Evolutionary conservation across 2,797 vertebrate genomes (phyloP), one percentile per base, ranked within the genome.

Genomic region (Iguana delicatissima): DNA sequence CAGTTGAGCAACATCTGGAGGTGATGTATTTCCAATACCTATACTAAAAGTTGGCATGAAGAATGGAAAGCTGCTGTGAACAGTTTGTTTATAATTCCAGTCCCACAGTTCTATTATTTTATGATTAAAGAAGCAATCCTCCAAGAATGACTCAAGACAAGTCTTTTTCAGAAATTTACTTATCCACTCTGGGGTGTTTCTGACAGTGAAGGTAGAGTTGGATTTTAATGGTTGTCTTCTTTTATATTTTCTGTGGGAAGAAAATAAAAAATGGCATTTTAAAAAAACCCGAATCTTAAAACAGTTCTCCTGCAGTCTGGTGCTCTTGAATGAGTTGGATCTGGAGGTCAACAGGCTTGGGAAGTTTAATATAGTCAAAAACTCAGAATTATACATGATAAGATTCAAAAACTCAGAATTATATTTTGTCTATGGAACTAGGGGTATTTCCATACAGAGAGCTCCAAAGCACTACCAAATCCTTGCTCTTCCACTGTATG

Each of bases 221-320:
- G 4, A 7, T 38, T 35, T 86, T 59, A 77, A 22, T 29, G n/a
- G 32, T 10, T 59, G 6, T 73, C 50, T 88, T 82, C 64, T 18
- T 81, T 82, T 57, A 32, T 7, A 26, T 6, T 88, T 80, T 88
- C 87, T 88, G 79, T 20, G 87, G 46, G 59, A 22, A 62, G 13
- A 69, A 69, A 64, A 79, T 80, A 50, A 59, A 80, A 80, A 80
- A 24, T n/a, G 1, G 35, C 16, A 18, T 42, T 42, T 55, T 29
- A 9, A 64, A 64, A 50, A 29, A 8, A 50, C 42, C 42, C 26
- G 32, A 10, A 76, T 57, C 0, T 20, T 62, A 73, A n/a, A 73
- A 2, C 18, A 72, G 10, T 50, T 6, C 18, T 52, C 46, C 46
- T 50, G 29, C 24, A 80, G 12, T 3, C 24, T 52, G 6, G 1